Evolutionary conservation across 2,888 invertebrate species (phyloP).

Genomic region (Parnassius glacialis): DNA sequence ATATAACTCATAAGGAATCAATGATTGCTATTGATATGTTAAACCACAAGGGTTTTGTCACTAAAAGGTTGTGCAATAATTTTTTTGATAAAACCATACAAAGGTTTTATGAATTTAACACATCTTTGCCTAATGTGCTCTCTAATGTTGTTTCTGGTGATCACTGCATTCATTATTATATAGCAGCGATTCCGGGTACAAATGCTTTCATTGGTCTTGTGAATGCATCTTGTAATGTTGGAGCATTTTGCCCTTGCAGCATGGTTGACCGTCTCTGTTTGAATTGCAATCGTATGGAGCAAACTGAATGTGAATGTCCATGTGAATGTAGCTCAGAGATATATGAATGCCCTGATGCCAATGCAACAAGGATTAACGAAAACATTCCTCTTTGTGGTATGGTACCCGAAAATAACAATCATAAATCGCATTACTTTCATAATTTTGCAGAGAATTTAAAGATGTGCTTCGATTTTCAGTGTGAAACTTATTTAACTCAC

Average conservation of each 20-base stretch:
- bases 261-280: conserved; percentile 93
- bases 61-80: conserved; percentile 91
- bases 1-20: conserved; percentile 95
- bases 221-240: conserved; percentile 91
- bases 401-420: conserved; percentile 71
- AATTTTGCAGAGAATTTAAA: conserved; percentile 80
- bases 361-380: conserved; percentile 51
- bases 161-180: conserved; percentile 92
- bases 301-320: conserved; percentile 96
- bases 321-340: conserved; percentile 89
- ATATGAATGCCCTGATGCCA: conserved; percentile 61
- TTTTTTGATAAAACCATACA: conserved; percentile 93
- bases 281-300: conserved; percentile 96
- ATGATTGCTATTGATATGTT: conserved; percentile 94
- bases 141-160: conserved; percentile 93
- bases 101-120: conserved; percentile 91
- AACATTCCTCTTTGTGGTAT: conserved; percentile 69
- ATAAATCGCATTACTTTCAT: conserved; percentile 72
- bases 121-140: conserved; percentile 86
- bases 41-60: conserved; percentile 90
- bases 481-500: conserved; percentile 83
- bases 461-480: conserved; percentile 85
- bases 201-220: conserved; percentile 94
- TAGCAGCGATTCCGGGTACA: conserved; percentile 90
- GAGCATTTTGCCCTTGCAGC: conserved; percentile 95